Base-by-base conservation (phyloP, 2,113 vertebrate species). In the Otis tarda region DNA sequence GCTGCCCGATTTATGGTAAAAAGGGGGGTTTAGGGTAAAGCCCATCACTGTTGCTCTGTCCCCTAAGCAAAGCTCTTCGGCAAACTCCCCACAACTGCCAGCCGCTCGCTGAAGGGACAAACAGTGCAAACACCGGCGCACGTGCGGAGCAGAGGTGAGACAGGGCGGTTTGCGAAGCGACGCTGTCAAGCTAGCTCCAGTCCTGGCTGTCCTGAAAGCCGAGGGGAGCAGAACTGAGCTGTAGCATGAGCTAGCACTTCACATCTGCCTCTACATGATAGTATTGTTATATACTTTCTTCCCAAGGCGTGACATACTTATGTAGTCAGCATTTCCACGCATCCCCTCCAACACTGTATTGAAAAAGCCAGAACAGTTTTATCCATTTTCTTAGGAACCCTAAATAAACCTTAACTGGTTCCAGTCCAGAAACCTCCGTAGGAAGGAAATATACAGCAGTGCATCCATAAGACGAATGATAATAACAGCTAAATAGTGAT, bases 171-270 rank as follows among this genome's bases (percentile, higher is more conserved):
- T 33, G 24, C 1, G 1, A 87, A 55, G 19, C 2, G 2, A 12
- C 30, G 1, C 60, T 57, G 56, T 39, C 39, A 24, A 17, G 33
- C 9, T 28, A 22, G 53, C 57, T 91, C 17, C 21, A 3, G 10
- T 79, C 5, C 0, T 2, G 37, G 33, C 50, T 67, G 0, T 65
- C 1, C 0, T 49, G 56, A 49, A 77, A 92, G 59, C 21, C 4
- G 3, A 50, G 30, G 39, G 63, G 56, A 70, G 56, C 6, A 1
- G 28, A 82, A 55, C 61, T 7, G 27, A 75, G 60, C 50, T 45
- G 27, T 64, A 6, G 27, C 5, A 6, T 6, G 35, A 25, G 45
- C 45, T 28, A 24, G 67, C 6, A 4, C 55, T 88, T 68, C 50
- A 10, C 70, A 41, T 70, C 71, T 93, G 68, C 64, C 61, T 47